Base-by-base conservation (phyloP, 2,797 vertebrate genomes). In the Propithecus deckenii region DNA sequence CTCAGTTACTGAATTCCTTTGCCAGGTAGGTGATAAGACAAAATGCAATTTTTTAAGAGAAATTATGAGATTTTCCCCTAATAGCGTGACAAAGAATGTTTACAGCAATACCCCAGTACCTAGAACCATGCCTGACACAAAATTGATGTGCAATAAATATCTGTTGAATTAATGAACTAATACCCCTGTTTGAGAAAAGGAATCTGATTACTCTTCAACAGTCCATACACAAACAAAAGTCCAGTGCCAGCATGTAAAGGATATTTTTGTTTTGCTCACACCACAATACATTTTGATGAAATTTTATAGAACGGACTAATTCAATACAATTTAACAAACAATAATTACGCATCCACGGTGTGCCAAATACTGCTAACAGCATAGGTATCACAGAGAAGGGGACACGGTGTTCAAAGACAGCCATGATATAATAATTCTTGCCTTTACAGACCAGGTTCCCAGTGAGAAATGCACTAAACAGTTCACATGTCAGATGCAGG, bases 401-500 rank as follows among this genome's bases (percentile, higher is more conserved):
- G n/a, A 3, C 2, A 0, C 1, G 5, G 52, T 32, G 23, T 48
- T 63, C 71, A 43, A 0, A 50, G 52, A 9, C 14, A 74, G 46
- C 15, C n/a, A n/a, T 0, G 48, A 7, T 11, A 10, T 25, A 11
- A 25, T 5, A 4, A 55, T 12, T 5, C 14, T 13, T 32, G 79
- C 28, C 25, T 65, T 41, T 11, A 11, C 2, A 12, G 50, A 25
- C 50, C 17, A 12, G 38, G 30, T 65, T 65, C 52, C 32, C 25
- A 7, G n/a, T 5, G 43, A 84, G 32, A 35, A 65, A 83, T 10
- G 43, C 11, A 30, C 1, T 4, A 43, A 52, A 22, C n/a, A n/a
- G 0, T 13, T 25, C 30, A 2, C 4, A 1, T 2, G 2, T 3
- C 30, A 25, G 12, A 8, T 0, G 13, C 25, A n/a, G 46, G 89